Evolutionary conservation across 2,888 invertebrate species (phyloP), one percentile per base, ranked within the genome.

Genomic region (Trilocha varians): DNA sequence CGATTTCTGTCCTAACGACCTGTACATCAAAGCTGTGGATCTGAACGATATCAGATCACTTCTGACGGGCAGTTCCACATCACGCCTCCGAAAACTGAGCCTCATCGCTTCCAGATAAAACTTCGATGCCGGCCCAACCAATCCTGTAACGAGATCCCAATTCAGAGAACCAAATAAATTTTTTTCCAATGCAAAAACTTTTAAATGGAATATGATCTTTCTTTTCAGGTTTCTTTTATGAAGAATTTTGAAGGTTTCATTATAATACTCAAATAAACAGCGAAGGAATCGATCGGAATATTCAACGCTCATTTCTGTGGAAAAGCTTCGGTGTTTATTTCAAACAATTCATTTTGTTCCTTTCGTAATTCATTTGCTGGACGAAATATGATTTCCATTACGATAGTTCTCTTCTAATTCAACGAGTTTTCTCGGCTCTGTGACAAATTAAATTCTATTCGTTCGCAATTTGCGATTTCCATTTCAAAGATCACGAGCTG

Each of bases 1-100:
- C 2, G 91, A 89, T 70, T 88, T 88, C 60, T 91, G 91, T 41
- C 93, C 92, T 51, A 88, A 74, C 41, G 89, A 87, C 49, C 92
- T 83, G 50, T 91, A 84, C 61, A 89, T 87, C 42, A 89, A 87
- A 9, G 91, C 91, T 0, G 91, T 88, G 38, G 91, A 91, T 45
- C 78, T 90, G 66, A 64, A 89, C 73, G 80, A 83, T 71, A 87
- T 89, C 73, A 87, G 89, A 88, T 86, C 91, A 70, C 65, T 87
- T 73, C 70, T 89, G 54, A 55, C 88, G 3, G 69, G 55, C 15
- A 62, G 64, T 6, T 74, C 70, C n/a, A 62, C 50, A 42, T 59
- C 62, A 17, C 71, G 67, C 42, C 65, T 63, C 42, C 61, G 65
- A 55, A 84, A 82, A 56, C 75, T 80, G 40, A 86, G 65, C 55